A percentile compares a stretch with the other conserved stretches of the same genome.
These are phyloP conservation scores for Chrysotoxum bicinctum DNA, from an alignment of 2,888 invertebrate genomes.

Conservation along the genomic window DNA sequence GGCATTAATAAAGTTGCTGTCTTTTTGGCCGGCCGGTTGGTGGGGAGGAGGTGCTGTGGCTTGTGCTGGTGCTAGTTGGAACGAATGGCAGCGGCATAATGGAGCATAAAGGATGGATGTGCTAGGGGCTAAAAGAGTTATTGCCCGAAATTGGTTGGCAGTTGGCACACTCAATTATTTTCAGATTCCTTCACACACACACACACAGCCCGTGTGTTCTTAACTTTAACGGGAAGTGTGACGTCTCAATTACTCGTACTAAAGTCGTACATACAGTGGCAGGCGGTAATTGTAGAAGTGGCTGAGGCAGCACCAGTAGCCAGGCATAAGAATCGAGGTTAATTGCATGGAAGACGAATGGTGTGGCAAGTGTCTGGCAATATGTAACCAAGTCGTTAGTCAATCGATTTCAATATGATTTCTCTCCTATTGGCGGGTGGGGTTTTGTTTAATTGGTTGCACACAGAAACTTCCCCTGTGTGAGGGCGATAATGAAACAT, in stretches of 20 bases:
- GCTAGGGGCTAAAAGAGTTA: constrained; percentile 43
- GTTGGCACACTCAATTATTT: constrained; percentile 69
- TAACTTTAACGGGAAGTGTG: constrained; percentile 46
- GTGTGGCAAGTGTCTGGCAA: constrained; percentile 63
- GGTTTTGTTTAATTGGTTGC: constrained; percentile 60
- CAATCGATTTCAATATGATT: constrained; percentile 66
- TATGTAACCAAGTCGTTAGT: constrained; percentile 71
- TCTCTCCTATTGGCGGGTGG: constrained; percentile 44
- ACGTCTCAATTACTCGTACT: constrained; percentile 66
- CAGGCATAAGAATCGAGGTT: constrained; percentile 64
- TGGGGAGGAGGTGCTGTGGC: neutral
- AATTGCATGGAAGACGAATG: constrained; percentile 68
- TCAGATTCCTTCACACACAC: constrained; percentile 37
- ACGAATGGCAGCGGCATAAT: neutral
- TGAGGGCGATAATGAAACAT: constrained; percentile 52
- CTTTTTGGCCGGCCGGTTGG: neutral
- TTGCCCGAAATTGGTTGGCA: constrained; percentile 55
- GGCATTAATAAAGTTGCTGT: constrained; percentile 59
- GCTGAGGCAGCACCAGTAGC: neutral
- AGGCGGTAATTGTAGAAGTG: neutral
- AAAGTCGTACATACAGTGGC: neutral
- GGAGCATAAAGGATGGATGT: neutral
- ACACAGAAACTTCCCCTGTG: constrained; percentile 20
- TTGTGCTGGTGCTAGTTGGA: neutral
- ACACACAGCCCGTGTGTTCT: constrained; percentile 5